Conservation (phyloP, 2,888 invertebrate genomes). For the Ecdyonurus torrentis region DNA sequence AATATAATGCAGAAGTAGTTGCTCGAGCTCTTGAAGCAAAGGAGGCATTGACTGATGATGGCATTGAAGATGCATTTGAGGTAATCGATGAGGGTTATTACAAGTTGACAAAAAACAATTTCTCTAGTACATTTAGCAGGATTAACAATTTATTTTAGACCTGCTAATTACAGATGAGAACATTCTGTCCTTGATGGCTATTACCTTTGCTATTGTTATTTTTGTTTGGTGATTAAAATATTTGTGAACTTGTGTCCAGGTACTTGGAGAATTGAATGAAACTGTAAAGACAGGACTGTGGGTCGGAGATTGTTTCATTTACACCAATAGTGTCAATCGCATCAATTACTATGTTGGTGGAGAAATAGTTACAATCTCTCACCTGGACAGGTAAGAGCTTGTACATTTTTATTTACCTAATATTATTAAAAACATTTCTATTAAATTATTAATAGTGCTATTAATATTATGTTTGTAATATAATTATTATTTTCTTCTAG, state of each 20-base stretch:
- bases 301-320: constrained; percentile 99
- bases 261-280: constrained; percentile 76
- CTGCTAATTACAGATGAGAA: too few species aligned
- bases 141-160: too few species aligned
- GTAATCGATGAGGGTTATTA: too few species aligned
- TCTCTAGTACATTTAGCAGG: too few species aligned
- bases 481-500: constrained; percentile 24
- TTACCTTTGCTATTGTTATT: too few species aligned
- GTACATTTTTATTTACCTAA: not conserved
- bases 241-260: constrained; percentile 29
- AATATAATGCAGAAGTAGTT: constrained; percentile 73
- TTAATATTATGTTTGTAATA: not conserved
- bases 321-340: constrained; percentile 92
- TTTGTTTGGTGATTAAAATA: too few species aligned
- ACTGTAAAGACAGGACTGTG: constrained; percentile 86
- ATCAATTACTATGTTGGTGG: constrained; percentile 99
- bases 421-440: not conserved
- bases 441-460: constrained; percentile 2
- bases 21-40: constrained; percentile 54
- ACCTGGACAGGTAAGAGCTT: constrained; percentile 54
- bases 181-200: too few species aligned
- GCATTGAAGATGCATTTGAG: constrained; percentile 92
- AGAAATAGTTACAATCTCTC: constrained; percentile 95
- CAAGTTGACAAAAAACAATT: too few species aligned
- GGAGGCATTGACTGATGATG: constrained; percentile 70